Conservation (phyloP, 2,888 invertebrate genomes). For the Andrena minutula region DNA sequence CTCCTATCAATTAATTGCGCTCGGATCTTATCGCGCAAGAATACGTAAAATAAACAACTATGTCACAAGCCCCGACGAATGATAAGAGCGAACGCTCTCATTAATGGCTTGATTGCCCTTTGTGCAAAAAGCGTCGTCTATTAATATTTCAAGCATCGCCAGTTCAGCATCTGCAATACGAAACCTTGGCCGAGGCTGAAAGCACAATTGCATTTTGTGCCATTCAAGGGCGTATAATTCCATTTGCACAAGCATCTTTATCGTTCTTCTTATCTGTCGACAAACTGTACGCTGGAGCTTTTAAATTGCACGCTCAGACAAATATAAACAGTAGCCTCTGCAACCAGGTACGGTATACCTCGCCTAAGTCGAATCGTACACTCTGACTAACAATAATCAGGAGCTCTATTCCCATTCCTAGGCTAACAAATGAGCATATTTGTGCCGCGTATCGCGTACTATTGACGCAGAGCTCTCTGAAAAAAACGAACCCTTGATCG, state of each 20-base stretch:
- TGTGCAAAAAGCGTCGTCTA: background rate
- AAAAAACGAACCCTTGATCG: background rate
- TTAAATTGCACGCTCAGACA: slow-evolving; percentile 10
- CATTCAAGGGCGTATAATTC: slow-evolving; percentile 26
- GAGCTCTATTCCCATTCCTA: background rate
- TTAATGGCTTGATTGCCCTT: background rate
- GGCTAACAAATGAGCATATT: background rate
- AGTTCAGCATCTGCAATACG: slow-evolving; percentile 39
- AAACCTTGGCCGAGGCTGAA: slow-evolving; percentile 12
- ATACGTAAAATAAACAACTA: too few relatives aligned
- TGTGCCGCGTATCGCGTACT: background rate
- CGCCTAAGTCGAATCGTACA: background rate
- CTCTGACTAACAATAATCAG: background rate
- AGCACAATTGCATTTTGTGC: slow-evolving; percentile 39
- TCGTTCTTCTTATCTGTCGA: slow-evolving; percentile 56
- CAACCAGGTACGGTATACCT: background rate
- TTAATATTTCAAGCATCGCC: slow-evolving; percentile 52
- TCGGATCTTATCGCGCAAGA: too few relatives aligned
- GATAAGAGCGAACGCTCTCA: background rate
- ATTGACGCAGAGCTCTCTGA: background rate
- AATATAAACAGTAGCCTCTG: background rate
- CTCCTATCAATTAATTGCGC: too few relatives aligned
- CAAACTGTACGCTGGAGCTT: slow-evolving; percentile 45
- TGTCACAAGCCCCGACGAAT: background rate
- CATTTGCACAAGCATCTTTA: slow-evolving; percentile 49